Evolutionary conservation across 2,113 vertebrate species (phyloP).

Genomic region (Brachypodius melanocephalos): DNA sequence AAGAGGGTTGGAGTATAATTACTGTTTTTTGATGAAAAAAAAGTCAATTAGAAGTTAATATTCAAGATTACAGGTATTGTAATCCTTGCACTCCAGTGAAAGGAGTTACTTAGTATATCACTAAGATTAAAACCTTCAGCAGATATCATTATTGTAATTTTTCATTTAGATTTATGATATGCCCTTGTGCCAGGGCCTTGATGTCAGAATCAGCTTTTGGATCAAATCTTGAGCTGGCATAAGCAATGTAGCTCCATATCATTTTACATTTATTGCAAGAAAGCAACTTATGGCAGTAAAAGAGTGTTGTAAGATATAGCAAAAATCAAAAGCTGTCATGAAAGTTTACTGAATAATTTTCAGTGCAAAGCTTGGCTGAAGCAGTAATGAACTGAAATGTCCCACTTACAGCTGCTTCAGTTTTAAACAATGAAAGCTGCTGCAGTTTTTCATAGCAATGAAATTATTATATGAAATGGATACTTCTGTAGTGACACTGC

Average conservation of each 20-base stretch:
- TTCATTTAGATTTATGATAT: neutral
- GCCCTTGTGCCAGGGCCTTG: constrained; percentile 20
- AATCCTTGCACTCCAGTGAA: neutral
- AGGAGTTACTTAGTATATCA: neutral
- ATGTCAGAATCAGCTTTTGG: constrained; percentile 27
- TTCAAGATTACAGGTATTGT: neutral
- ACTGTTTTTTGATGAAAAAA: neutral
- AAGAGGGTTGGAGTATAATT: neutral
- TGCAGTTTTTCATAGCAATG: neutral
- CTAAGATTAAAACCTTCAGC: neutral
- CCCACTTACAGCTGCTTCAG: neutral
- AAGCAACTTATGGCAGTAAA: constrained; percentile 42
- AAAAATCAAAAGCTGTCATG: constrained; percentile 44
- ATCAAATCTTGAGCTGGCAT: constrained; percentile 14
- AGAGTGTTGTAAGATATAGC: constrained; percentile 21
- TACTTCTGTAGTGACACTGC: neutral
- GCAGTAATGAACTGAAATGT: constrained; percentile 22
- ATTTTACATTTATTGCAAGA: constrained; percentile 47
- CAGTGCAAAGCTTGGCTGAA: neutral
- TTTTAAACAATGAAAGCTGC: constrained; percentile 26
- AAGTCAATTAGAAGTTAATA: neutral
- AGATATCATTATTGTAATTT: neutral
- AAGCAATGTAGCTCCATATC: neutral
- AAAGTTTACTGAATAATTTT: constrained; percentile 55
- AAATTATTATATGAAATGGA: neutral